A percentile compares a stretch with the other conserved stretches of the same genome.
These are phyloP conservation scores for Champsocephalus gunnari DNA, from an alignment of 2,797 vertebrate species.

Conservation along the genomic window DNA sequence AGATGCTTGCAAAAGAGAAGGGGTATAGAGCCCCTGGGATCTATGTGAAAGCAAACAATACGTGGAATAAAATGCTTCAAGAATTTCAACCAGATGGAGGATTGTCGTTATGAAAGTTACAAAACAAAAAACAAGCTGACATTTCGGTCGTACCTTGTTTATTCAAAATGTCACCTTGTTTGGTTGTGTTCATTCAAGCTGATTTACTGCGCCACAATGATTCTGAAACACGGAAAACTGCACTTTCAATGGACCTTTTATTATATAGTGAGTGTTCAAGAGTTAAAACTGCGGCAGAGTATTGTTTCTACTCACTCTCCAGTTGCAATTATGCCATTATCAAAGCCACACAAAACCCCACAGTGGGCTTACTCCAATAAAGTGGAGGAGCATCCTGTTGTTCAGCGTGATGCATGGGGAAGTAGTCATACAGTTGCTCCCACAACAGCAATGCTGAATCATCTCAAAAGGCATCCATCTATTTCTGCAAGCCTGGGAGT, in stretches of 20 bases:
- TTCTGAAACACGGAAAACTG: constrained; percentile 11
- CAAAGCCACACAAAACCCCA: constrained; percentile 56
- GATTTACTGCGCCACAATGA: constrained; percentile 34
- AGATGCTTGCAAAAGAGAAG: constrained; percentile 62
- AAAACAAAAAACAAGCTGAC: constrained; percentile 50
- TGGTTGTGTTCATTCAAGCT: constrained; percentile 26
- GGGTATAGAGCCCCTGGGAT: constrained; percentile 49
- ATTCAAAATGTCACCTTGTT: constrained; percentile 54
- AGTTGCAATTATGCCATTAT: constrained; percentile 56
- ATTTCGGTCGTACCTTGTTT: constrained; percentile 34
- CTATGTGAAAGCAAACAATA: constrained; percentile 47
- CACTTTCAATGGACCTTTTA: constrained; percentile 28
- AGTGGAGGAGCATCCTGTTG: constrained; percentile 55
- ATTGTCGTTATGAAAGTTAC: constrained; percentile 39
- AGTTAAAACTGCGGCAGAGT: constrained; percentile 35
- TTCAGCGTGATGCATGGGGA: constrained; percentile 38
- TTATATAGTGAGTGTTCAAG: constrained; percentile 26
- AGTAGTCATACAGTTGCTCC: constrained; percentile 39
- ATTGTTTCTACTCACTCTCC: constrained; percentile 47
- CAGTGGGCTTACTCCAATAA: constrained; percentile 56
- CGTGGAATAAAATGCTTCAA: constrained; percentile 54
- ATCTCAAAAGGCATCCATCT: constrained; percentile 62
- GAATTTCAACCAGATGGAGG: constrained; percentile 61
- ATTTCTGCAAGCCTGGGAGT: constrained; percentile 58
- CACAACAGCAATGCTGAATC: constrained; percentile 68